Evolutionary conservation across 2,797 vertebrate genomes (phyloP).

Genomic region (Menidia menidia): DNA sequence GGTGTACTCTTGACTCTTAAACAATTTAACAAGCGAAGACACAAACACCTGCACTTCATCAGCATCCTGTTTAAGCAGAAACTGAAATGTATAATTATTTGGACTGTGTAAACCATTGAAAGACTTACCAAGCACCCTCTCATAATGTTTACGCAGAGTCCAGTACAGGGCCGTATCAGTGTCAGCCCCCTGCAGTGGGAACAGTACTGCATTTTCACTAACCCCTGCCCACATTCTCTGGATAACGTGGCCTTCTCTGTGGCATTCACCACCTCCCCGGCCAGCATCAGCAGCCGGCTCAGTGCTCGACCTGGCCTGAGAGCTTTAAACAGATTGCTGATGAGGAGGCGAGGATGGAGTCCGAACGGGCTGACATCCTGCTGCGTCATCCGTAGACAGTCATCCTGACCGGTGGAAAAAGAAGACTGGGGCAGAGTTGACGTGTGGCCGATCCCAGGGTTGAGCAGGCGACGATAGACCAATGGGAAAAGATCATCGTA

Average conservation of each 20-base stretch:
- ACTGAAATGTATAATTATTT: too few species aligned
- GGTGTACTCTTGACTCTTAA: background rate
- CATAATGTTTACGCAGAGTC: slow-evolving; percentile 90
- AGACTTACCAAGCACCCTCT: slow-evolving; percentile 88
- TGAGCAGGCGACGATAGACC: slow-evolving; percentile 89
- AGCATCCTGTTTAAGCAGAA: background rate
- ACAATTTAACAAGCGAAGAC: background rate
- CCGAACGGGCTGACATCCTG: slow-evolving; percentile 90
- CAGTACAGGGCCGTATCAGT: slow-evolving; percentile 87
- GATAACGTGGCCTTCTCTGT: slow-evolving; percentile 82
- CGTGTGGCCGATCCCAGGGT: slow-evolving; percentile 80
- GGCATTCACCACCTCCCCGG: slow-evolving; percentile 85
- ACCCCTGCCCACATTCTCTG: slow-evolving; percentile 84
- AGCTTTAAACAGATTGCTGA: slow-evolving; percentile 78
- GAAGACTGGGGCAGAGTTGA: slow-evolving; percentile 47
- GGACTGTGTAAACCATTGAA: background rate
- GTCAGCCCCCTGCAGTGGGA: slow-evolving; percentile 91
- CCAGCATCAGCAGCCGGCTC: slow-evolving; percentile 82
- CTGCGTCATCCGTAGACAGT: slow-evolving; percentile 87
- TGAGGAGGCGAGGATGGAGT: slow-evolving; percentile 82
- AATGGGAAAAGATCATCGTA: slow-evolving; percentile 90
- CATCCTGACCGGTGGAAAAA: slow-evolving; percentile 58
- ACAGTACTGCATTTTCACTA: slow-evolving; percentile 93
- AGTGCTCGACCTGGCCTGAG: slow-evolving; percentile 84
- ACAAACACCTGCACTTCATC: background rate